phyloP scores from a whole-genome alignment of 2,888 invertebrate species.

The Miltochrista miniata region DNA sequence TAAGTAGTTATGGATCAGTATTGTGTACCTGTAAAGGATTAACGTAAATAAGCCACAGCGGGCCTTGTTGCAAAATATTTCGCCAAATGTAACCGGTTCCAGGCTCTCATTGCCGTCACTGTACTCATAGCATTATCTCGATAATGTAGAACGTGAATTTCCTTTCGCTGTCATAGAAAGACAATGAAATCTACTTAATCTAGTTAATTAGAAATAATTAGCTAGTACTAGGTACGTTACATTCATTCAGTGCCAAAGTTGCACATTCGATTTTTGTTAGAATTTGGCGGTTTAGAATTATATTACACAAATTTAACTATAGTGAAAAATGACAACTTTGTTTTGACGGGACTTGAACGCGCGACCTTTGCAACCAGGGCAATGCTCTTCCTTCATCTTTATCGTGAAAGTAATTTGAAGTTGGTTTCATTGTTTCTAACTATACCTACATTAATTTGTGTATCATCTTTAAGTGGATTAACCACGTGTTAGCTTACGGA shows the following conservation, averaged over 20 bases:
- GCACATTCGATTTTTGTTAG: too few relatives aligned
- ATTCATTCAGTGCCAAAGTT: too few relatives aligned
- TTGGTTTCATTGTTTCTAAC: too few relatives aligned
- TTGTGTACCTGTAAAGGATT: not conserved
- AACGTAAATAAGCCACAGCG: conserved; percentile 12
- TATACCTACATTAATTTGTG: conserved; percentile 23
- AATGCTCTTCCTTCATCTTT: too few relatives aligned
- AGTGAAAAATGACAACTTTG: too few relatives aligned
- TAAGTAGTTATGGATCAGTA: not conserved
- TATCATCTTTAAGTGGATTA: conserved; percentile 29
- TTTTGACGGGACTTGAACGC: too few relatives aligned
- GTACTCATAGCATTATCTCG: conserved; percentile 39
- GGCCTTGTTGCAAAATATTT: conserved; percentile 68
- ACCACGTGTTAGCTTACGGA: conserved; percentile 60
- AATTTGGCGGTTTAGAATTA: too few relatives aligned
- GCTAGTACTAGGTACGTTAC: conserved; percentile 58
- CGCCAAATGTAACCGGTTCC: conserved; percentile 68
- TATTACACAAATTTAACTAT: too few relatives aligned
- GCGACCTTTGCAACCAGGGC: too few relatives aligned
- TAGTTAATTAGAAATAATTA: conserved; percentile 31
- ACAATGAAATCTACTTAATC: conserved; percentile 30
- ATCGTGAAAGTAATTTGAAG: too few relatives aligned
- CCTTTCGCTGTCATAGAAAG: conserved; percentile 59
- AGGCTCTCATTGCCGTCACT: conserved; percentile 34
- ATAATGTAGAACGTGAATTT: conserved; percentile 39